Evolutionary conservation across 2,113 vertebrate genomes (phyloP).

Genomic region (Prolemur simus): DNA sequence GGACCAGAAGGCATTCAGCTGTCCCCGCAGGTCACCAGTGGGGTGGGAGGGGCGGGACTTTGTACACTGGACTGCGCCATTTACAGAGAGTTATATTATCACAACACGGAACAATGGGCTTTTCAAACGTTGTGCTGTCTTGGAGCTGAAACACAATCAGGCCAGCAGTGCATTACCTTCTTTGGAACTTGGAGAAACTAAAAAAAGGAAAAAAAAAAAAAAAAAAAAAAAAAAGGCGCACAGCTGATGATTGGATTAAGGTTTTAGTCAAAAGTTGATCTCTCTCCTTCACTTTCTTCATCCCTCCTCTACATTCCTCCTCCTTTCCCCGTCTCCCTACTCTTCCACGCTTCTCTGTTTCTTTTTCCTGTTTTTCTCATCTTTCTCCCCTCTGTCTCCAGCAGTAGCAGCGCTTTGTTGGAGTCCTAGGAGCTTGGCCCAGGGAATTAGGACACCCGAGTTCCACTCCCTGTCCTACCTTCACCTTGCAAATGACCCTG

Average conservation of each 20-base stretch:
- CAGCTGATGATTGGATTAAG: not conserved
- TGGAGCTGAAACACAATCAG: constrained; percentile 33
- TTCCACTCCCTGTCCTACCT: not conserved
- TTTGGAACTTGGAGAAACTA: not conserved
- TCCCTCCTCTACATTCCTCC: not conserved
- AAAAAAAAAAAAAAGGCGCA: not conserved
- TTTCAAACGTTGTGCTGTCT: constrained; percentile 49
- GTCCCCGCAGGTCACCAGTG: constrained; percentile 59
- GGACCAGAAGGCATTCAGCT: constrained; percentile 73
- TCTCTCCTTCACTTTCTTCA: not conserved
- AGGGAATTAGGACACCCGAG: not conserved
- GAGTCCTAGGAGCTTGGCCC: not conserved
- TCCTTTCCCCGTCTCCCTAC: not conserved
- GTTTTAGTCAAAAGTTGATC: not conserved
- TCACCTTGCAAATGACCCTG: not conserved
- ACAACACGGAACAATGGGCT: constrained; percentile 56
- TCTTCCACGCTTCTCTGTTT: not conserved
- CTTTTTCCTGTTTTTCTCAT: not conserved
- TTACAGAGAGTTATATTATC: constrained; percentile 61
- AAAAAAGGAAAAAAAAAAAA: not conserved
- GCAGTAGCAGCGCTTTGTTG: not conserved
- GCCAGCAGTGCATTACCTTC: not conserved
- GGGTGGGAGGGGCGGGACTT: constrained; percentile 31
- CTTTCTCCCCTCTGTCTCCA: not conserved
- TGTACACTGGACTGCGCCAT: constrained; percentile 40